Evolutionary conservation across 2,113 vertebrate genomes (phyloP), one percentile per base, ranked within the genome.

Genomic region (Pluvianellus socialis): DNA sequence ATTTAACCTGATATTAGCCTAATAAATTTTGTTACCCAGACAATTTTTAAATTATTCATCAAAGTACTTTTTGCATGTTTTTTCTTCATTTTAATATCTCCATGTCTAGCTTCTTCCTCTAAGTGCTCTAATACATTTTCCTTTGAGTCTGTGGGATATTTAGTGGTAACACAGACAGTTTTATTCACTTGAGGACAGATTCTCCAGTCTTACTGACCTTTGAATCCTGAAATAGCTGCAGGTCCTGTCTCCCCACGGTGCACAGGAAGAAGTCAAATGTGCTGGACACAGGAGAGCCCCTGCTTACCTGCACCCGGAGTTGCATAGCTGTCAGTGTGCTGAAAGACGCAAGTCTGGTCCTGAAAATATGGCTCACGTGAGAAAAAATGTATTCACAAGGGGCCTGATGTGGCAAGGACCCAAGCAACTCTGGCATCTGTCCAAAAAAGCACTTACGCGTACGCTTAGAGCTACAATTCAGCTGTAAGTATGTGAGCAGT

Each of bases 391-490:
- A 90, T 93, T 94, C 89, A 75, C 81, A 65, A 87, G 87, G 47
- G 84, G 81, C 45, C 44, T 91, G 74, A 90, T 4, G 16, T 94
- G 94, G 94, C 91, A 96, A 87, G 27, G 58, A 68, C 87, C 87
- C 96, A 95, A 93, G 70, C 38, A 90, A 33, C 44, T 50, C 56
- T 97, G 96, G 96, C 91, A 40, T 52, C 56, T 26, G 3, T 49
- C 96, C 96, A 96, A 67, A 89, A 94, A 94, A 91, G 47, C 94
- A 93, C 96, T 97, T 97, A 95, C 7, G 4, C 38, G 3, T 81
- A 68, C 0, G 5, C 93, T 95, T 67, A 75, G 49, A 95, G 86
- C 83, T 94, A 71, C 89, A 87, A 79, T 92, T 96, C 80, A 79
- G 33, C 80, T 90, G 45, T n/a, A 91, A 96, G 56, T 68, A 80